phyloP scores from a whole-genome alignment of 2,888 invertebrate genomes.

The Cataglyphis albicans region DNA sequence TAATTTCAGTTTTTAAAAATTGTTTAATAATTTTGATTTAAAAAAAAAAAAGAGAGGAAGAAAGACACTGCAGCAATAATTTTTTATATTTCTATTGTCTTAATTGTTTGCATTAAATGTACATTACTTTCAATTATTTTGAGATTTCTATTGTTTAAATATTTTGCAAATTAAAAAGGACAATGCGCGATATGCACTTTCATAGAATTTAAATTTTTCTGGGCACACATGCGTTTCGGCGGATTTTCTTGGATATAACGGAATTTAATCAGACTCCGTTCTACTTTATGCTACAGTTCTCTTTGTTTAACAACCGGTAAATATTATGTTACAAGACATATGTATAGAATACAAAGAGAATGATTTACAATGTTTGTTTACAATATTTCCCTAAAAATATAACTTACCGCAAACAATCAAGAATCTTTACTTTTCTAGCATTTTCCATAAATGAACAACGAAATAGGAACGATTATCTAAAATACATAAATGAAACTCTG shows the following conservation, averaged over 20 bases:
- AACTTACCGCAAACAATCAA: neutral
- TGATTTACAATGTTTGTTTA: neutral
- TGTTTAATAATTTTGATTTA: neutral
- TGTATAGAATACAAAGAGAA: neutral
- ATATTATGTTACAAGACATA: conserved; percentile 2
- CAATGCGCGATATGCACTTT: neutral
- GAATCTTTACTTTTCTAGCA: neutral
- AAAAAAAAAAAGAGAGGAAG: neutral
- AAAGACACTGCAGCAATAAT: neutral
- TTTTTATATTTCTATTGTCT: neutral
- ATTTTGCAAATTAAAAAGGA: conserved; percentile 1
- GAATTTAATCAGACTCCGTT: conserved; percentile 18
- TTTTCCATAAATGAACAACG: conserved; percentile 1
- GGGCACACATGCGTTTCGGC: neutral
- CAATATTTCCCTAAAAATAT: neutral
- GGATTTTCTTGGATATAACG: conserved; percentile 26
- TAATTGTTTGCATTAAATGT: neutral
- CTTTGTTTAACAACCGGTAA: conserved; percentile 20
- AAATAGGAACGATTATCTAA: neutral
- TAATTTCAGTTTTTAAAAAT: neutral
- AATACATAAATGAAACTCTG: neutral
- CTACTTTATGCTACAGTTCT: conserved; percentile 3
- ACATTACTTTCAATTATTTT: neutral
- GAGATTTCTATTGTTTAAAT: neutral
- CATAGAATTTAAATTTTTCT: conserved; percentile 12